Conservation (phyloP, 2,888 invertebrate genomes). For the Brachycybe producta region DNA sequence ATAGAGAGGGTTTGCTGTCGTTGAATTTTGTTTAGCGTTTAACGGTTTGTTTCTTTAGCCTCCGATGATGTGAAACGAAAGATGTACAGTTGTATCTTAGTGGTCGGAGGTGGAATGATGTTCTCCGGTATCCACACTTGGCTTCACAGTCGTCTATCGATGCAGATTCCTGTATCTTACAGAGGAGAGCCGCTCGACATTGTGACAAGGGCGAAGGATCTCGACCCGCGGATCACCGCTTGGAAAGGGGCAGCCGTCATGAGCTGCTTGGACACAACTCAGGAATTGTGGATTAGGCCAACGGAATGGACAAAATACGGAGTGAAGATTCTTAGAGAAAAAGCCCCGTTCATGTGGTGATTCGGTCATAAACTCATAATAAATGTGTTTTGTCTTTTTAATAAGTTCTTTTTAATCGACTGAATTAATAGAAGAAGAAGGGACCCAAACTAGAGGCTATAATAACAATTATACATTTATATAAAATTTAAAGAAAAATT, state of each 20-base stretch:
- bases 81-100: constrained; percentile 83
- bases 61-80: constrained; percentile 80
- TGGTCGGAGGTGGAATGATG: constrained; percentile 85
- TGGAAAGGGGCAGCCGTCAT: constrained; percentile 94
- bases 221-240: constrained; percentile 74
- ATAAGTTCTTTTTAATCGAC: no score
- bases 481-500: no score
- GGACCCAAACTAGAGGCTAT: no score
- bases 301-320: constrained; percentile 77
- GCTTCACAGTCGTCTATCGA: constrained; percentile 71
- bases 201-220: constrained; percentile 77
- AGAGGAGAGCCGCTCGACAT: constrained; percentile 70
- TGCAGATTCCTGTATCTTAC: constrained; percentile 68
- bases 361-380: no score
- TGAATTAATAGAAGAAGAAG: no score
- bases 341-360: constrained; percentile 65
- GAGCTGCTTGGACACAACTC: constrained; percentile 82
- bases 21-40: background rate
- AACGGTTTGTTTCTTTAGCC: constrained; percentile 37
- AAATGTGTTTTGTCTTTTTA: no score
- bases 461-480: no score
- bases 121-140: constrained; percentile 70
- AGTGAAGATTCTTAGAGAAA: constrained; percentile 69
- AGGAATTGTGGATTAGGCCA: constrained; percentile 79
- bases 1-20: no score